Evolutionary conservation across 2,113 vertebrate species (phyloP), one percentile per base, ranked within the genome.

Genomic region (Cairina moschata): DNA sequence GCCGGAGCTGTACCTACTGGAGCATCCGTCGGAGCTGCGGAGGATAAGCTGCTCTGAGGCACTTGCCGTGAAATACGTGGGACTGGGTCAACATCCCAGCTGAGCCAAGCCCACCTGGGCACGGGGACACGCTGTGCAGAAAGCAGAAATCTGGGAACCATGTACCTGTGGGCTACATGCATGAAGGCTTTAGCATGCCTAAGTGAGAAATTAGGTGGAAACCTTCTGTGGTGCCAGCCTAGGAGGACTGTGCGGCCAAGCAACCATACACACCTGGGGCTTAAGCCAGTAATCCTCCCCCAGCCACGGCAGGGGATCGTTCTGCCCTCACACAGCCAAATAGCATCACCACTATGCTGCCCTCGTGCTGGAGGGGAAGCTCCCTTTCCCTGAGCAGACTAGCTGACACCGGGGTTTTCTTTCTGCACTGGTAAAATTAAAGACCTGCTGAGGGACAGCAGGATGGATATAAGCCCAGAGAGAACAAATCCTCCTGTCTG

Each of bases 201-300:
- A 65, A 76, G 69, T 50, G 93, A 85, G 59, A 90, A 66, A 94
- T 85, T 17, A 46, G 71, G 17, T 73, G 36, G 83, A 94, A 95
- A 40, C 4, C 25, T 42, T 74, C 68, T 50, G 15, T 55, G 38
- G 17, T 12, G 86, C 8, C 56, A 62, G 73, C 38, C 62, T 60
- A 60, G 72, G 54, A 74, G 31, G 58, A 66, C 1, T 20, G 4
- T 55, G 75, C 32, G 67, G 81, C 44, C 44, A 82, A 94, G 93
- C 28, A 86, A 83, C 23, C 1, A 0, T 13, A 72, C 62, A 42
- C 3, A 86, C 20, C 50, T 91, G 80, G 81, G 56, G 66, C 38
- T 94, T 84, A 60, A 59, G 17, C 54, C 28, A 88, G 52, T 50
- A 84, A 76, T 40, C 48, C 29, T 83, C 21, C 38, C 63, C 29